phyloP scores from a whole-genome alignment of 1,140 invertebrate species.

The Planococcus citri region DNA sequence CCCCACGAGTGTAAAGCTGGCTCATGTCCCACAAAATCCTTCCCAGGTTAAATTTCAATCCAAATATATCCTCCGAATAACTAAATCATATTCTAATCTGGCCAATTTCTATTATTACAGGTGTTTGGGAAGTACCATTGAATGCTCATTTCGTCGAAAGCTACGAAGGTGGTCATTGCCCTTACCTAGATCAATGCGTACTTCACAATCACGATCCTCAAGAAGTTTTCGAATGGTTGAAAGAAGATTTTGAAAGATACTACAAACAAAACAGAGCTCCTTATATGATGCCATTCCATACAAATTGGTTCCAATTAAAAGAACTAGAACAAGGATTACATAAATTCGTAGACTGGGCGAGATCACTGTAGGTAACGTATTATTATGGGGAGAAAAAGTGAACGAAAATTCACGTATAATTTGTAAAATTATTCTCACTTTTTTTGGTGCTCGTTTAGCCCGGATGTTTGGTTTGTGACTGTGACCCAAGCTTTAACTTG shows the following conservation, averaged over 20 bases:
- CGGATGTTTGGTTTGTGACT: constrained; percentile 82
- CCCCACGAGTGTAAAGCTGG: constrained; percentile 83
- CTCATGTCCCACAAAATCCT: constrained; percentile 79
- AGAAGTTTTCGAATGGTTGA: constrained; percentile 79
- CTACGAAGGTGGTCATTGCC: constrained; percentile 82
- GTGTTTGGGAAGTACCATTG: constrained; percentile 86
- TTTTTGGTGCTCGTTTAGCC: constrained; percentile 41
- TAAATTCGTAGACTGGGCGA: constrained; percentile 74
- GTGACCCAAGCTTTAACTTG: constrained; percentile 79
- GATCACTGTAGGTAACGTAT: constrained; percentile 29
- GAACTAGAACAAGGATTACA: constrained; percentile 68
- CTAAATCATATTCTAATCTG: neutral
- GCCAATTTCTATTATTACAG: constrained; percentile 37
- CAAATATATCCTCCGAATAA: neutral
- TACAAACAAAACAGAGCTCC: constrained; percentile 79
- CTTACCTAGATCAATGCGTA: constrained; percentile 85
- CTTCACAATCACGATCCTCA: constrained; percentile 74
- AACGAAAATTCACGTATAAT: neutral
- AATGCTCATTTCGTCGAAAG: constrained; percentile 81
- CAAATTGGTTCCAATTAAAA: constrained; percentile 88
- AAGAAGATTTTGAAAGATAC: constrained; percentile 76
- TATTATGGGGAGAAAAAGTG: neutral
- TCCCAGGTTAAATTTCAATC: constrained; percentile 51
- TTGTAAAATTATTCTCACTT: neutral
- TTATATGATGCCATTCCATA: constrained; percentile 88